A percentile compares a stretch with the other conserved stretches of the same genome.
These are phyloP conservation scores for Drosophila neotestacea DNA, from an alignment of 2,888 invertebrate genomes.

Conservation along the genomic window DNA sequence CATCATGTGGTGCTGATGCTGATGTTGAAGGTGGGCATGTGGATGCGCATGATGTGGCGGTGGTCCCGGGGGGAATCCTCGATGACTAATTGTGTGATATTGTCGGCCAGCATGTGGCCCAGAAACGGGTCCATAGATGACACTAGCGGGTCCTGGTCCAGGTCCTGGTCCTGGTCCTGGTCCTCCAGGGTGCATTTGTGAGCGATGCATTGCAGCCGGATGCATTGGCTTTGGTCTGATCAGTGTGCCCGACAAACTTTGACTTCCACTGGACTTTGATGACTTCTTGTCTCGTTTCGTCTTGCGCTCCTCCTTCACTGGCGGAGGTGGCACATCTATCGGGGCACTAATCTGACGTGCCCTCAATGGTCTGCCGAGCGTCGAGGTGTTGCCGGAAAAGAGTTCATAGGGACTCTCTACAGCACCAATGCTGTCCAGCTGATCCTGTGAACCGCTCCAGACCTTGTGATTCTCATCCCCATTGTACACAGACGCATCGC, in stretches of 20 bases:
- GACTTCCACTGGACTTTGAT: constrained; percentile 83
- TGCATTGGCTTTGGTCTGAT: constrained; percentile 85
- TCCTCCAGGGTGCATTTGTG: constrained; percentile 63
- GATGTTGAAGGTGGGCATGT: constrained; percentile 46
- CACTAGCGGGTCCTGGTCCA: constrained; percentile 72
- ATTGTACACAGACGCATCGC: constrained; percentile 93
- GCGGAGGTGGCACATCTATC: constrained; percentile 93
- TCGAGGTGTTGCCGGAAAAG: constrained; percentile 86
- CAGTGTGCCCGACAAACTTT: constrained; percentile 85
- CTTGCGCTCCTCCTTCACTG: constrained; percentile 89
- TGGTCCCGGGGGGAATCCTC: constrained; percentile 83
- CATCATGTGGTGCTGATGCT: constrained; percentile 76
- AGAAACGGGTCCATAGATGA: constrained; percentile 85
- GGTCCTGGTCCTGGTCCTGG: constrained; percentile 23
- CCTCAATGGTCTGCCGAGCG: constrained; percentile 88
- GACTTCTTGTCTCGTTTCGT: constrained; percentile 85
- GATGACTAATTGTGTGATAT: constrained; percentile 86
- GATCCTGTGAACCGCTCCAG: constrained; percentile 93
- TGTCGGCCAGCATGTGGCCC: constrained; percentile 83
- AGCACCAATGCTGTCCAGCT: constrained; percentile 87
- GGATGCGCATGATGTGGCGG: constrained; percentile 76
- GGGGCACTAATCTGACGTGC: constrained; percentile 93
- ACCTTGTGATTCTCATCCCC: constrained; percentile 97
- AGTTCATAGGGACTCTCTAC: constrained; percentile 90
- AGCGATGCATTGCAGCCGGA: constrained; percentile 81